phyloP scores from a whole-genome alignment of 1,140 invertebrate species.

The Tigriopus japonicus region DNA sequence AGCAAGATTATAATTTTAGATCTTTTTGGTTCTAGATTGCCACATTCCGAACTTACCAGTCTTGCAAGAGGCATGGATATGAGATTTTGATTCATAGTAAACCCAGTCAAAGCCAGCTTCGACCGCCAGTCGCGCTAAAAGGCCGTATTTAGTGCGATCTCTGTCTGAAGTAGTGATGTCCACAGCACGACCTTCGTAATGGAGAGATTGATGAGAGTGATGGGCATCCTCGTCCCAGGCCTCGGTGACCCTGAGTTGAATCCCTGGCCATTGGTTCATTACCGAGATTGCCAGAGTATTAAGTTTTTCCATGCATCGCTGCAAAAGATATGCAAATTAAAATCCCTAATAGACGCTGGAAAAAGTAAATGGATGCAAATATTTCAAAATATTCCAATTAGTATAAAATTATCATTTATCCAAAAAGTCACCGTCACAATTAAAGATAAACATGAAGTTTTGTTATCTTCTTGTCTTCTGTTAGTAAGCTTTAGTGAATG shows the following conservation, averaged over 20 bases:
- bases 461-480: too few species aligned
- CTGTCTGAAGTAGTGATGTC: slow-evolving; percentile 85
- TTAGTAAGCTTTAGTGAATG: too few species aligned
- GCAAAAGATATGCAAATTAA: slow-evolving; percentile 28
- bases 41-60: slow-evolving; percentile 89
- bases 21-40: not conserved
- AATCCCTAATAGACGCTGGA: not conserved
- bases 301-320: slow-evolving; percentile 88
- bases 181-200: slow-evolving; percentile 87
- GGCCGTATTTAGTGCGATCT: slow-evolving; percentile 78
- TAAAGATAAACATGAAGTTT: too few species aligned
- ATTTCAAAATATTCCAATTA: too few species aligned
- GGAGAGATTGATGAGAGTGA: slow-evolving; percentile 59
- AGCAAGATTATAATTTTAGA: not conserved
- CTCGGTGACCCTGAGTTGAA: slow-evolving; percentile 75
- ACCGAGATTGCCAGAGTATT: slow-evolving; percentile 85
- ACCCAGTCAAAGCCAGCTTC: slow-evolving; percentile 98
- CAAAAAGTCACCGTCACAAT: too few species aligned
- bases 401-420: not conserved
- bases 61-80: slow-evolving; percentile 93
- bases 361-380: not conserved
- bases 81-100: slow-evolving; percentile 77
- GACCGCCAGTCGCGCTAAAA: slow-evolving; percentile 82
- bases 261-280: slow-evolving; percentile 92
- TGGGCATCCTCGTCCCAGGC: slow-evolving; percentile 77